phyloP scores from a whole-genome alignment of 2,797 vertebrate species.

The Argentina silus region DNA sequence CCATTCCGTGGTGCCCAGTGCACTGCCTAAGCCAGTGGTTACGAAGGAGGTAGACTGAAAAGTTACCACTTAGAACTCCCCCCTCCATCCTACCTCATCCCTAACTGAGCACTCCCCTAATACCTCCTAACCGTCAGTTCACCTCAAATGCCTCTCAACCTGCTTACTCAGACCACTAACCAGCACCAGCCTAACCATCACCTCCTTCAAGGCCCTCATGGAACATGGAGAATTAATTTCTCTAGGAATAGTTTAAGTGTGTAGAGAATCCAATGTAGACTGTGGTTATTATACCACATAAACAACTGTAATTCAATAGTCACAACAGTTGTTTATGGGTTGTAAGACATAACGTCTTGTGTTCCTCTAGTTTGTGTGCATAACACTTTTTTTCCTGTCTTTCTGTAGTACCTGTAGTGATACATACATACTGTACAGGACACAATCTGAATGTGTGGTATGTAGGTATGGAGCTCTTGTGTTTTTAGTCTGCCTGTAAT shows the following conservation, averaged over 20 bases:
- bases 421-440: slow-evolving; percentile 21
- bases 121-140: slow-evolving; percentile 59
- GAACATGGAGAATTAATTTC: slow-evolving; percentile 27
- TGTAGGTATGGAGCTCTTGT: slow-evolving; percentile 25
- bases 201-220: slow-evolving; percentile 5
- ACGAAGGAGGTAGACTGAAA: slow-evolving; percentile 66
- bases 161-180: slow-evolving; percentile 61
- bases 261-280: slow-evolving; percentile 1
- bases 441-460: neutral
- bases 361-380: neutral
- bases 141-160: slow-evolving; percentile 35
- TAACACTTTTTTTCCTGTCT: neutral
- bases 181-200: slow-evolving; percentile 48
- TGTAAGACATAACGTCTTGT: neutral
- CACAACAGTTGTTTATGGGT: slow-evolving; percentile 15
- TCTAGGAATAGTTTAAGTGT: slow-evolving; percentile 5
- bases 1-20: slow-evolving; percentile 38
- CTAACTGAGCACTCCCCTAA: slow-evolving; percentile 47
- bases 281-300: slow-evolving; percentile 3
- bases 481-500: slow-evolving; percentile 2
- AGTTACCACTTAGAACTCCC: slow-evolving; percentile 49
- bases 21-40: slow-evolving; percentile 59
- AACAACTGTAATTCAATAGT: slow-evolving; percentile 1
- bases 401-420: slow-evolving; percentile 1
- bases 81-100: slow-evolving; percentile 53